Evolutionary conservation across 2,888 invertebrate genomes (phyloP), one percentile per base, ranked within the genome.

Genomic region (Hirudinaria manillensis): DNA sequence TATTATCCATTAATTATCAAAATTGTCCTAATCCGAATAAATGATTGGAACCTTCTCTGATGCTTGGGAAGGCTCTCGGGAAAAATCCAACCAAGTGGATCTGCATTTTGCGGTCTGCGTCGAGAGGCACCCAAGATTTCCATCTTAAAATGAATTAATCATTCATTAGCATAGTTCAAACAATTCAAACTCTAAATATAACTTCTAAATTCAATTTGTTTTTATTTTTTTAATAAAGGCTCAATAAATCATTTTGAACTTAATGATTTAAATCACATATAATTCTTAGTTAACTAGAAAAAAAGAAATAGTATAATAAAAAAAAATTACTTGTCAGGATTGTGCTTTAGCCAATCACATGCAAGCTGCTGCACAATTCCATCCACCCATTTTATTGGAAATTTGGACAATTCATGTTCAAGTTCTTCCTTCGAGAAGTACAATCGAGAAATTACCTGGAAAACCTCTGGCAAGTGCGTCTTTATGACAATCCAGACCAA

Each of bases 51-150:
- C 61, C 61, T 19, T 61, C 61, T 61, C 19, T 61, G 61, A 61
- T 24, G 29, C 61, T 61, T 29, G 61, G 61, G 10, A 89, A 89
- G 27, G 86, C 87, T 78, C 91, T 85, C 0, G 92, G 92, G 82
- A 92, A 91, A 80, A 91, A 90, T 0, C 91, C 91, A 29, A 90
- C 90, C 56, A 91, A 88, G 80, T 87, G 87, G 13, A 91, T 84
- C 29, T 82, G 83, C 19, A 84, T 84, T 80, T 86, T 86, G 68
- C 81, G 81, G 3, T 81, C 80, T 36, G 83, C 82, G 76, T 80
- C 86, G 1, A 83, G 79, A 2, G 86, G 86, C 68, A 85, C 81
- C 87, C 87, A 87, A 1, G 81, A 77, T 0, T 78, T 80, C 85
- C 89, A 87, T 61, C 61, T 61, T 13, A 7, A 61, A 61, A 45